Evolutionary conservation across 2,888 invertebrate species (phyloP).

Genomic region (Sclerodermus sp.): DNA sequence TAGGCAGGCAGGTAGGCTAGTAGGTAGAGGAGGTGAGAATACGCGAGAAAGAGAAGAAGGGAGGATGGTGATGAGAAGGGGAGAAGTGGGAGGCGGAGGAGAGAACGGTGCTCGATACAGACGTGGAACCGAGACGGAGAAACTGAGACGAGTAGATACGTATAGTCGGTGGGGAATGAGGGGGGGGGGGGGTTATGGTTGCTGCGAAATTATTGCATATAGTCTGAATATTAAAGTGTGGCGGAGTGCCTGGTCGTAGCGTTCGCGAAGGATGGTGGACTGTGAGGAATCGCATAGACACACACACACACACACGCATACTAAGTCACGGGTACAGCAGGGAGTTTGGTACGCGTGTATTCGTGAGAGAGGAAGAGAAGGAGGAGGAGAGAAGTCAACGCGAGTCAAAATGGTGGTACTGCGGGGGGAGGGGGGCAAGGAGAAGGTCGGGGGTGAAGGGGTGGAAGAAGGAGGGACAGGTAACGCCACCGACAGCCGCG

Average conservation of each 20-base stretch:
- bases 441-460: conserved; percentile 16
- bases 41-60: conserved; percentile 11
- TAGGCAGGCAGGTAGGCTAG: too few relatives aligned
- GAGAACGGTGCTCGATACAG: conserved; percentile 1
- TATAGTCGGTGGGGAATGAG: conserved; percentile 4
- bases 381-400: conserved; percentile 8
- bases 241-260: conserved; percentile 41
- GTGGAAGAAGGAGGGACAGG: conserved; percentile 40
- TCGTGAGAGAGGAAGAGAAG: conserved; percentile 17
- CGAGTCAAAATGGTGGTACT: background rate
- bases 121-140: background rate
- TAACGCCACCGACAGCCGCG: conserved; percentile 53
- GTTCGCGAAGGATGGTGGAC: conserved; percentile 30
- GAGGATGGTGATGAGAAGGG: conserved; percentile 8
- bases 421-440: conserved; percentile 20
- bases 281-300: conserved; percentile 26
- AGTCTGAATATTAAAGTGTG: conserved; percentile 57
- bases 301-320: conserved; percentile 10
- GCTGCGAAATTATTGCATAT: conserved; percentile 57
- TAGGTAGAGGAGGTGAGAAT: background rate
- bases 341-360: background rate
- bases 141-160: background rate
- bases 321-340: background rate
- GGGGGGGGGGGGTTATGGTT: conserved; percentile 43
- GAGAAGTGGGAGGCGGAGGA: conserved; percentile 9